These are phyloP conservation scores for Urosaurus nigricauda DNA, from an alignment of 2,797 vertebrate species.

Conservation along the genomic window DNA sequence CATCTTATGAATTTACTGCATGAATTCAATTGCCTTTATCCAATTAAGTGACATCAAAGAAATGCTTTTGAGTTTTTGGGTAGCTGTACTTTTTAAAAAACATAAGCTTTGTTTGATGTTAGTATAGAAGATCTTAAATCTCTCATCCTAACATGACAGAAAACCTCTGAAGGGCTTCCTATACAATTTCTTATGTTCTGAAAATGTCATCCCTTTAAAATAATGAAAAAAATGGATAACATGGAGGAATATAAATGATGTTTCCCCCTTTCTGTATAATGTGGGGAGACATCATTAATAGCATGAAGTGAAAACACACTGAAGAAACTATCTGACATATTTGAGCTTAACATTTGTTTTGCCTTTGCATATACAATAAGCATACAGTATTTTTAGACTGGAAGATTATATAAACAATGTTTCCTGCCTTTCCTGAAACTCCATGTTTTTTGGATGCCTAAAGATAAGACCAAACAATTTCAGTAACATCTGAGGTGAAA, in stretches of 20 bases:
- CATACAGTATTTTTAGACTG: background rate
- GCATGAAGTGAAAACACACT: background rate
- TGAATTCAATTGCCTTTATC: slow-evolving; percentile 53
- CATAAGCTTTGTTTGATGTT: slow-evolving; percentile 20
- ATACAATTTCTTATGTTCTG: slow-evolving; percentile 14
- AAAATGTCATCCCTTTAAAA: background rate
- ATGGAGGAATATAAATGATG: background rate
- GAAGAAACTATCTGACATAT: background rate
- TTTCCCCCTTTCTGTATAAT: background rate
- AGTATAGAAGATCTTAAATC: slow-evolving; percentile 12
- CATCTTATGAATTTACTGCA: slow-evolving; percentile 38
- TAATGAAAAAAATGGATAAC: background rate
- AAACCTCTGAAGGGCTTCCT: slow-evolving; percentile 6
- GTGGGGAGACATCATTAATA: background rate
- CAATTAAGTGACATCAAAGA: slow-evolving; percentile 49
- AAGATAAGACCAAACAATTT: background rate
- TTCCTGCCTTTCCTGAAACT: background rate
- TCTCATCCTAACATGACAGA: background rate
- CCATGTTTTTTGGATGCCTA: background rate
- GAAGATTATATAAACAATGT: background rate
- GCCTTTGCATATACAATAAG: background rate
- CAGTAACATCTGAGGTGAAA: background rate
- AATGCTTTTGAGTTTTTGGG: slow-evolving; percentile 38
- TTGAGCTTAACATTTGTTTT: slow-evolving; percentile 4
- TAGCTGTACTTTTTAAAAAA: slow-evolving; percentile 22